Evolutionary conservation across 2,888 invertebrate genomes (phyloP), one percentile per base, ranked within the genome.

Genomic region (Hymenopus coronatus): DNA sequence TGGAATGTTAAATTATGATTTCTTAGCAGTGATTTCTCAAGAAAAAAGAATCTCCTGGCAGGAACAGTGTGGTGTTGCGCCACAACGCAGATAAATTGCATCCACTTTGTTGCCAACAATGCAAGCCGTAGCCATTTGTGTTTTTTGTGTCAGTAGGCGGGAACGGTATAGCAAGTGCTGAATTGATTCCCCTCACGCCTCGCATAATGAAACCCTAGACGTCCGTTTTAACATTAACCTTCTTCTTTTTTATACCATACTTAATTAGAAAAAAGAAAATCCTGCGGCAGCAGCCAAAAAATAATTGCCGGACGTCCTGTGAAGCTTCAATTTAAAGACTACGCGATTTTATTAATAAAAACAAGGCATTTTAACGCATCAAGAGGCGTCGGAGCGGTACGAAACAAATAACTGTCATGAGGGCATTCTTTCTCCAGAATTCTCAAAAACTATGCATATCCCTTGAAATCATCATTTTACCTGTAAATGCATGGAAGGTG

Each of bases 271-370:
- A 70, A 70, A n/a, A n/a, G n/a, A n/a, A n/a, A 70, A 70, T 20
- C 20, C 20, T 70, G 25, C 25, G 54, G 54, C 54, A 70, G 54
- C 15, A 70, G 54, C 15, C 54, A 70, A 70, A 70, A 70, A 70
- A 12, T 86, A 86, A 86, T 86, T 28, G 54, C 86, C 86, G 86
- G 86, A 86, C 86, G 81, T 86, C 86, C 86, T 85, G 85, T 85
- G 46, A 40, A 40, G 54, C 28, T 54, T 46, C 28, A 40, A 85
- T 85, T 85, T 54, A 85, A 40, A 54, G 4, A 25, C 86, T 70
- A 81, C 25, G 54, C 28, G 86, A 30, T 30, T 85, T 85, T 54
- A 46, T 12, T 85, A 46, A 40, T 27, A 85, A 28, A 46, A 70
- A 70, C 20, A 70, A 70, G 25, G 20, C 54, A 70, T 70, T 70